Evolutionary conservation across 2,888 invertebrate species (phyloP), one percentile per base, ranked within the genome.

Genomic region (Ceraclea dissimilis): DNA sequence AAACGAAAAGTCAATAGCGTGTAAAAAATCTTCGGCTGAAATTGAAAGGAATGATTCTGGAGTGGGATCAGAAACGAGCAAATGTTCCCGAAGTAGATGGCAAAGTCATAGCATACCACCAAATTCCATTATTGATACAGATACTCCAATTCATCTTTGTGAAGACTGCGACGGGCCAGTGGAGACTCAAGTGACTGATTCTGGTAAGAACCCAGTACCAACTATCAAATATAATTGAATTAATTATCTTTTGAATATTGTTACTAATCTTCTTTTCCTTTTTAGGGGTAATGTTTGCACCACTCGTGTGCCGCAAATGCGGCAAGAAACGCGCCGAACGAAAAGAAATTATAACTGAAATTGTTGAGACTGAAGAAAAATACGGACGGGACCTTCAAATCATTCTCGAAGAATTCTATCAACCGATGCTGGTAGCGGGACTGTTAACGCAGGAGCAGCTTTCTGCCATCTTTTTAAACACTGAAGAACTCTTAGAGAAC

Each of bases 291-390:
- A 78, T 83, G 66, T 88, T 83, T 66, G 88, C 89, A 22, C 88
- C 90, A 1, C 73, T 90, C 60, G 84, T 91, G 31, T 96, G 94
- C 71, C 81, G 90, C 62, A 91, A 93, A 69, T 96, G 96, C 70
- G 80, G 85, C 57, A 90, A 93, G 68, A 89, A 90, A 67, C 80
- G 94, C 55, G 84, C 89, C 8, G 95, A 96, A 70, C 81, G 95
- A 54, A 93, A 93, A 68, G 94, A 96, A 76, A 95, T 94, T 33
- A 88, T 96, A 52, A 89, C 89, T 2, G 96, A 96, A 78, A 93
- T 96, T 60, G 90, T 94, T 2, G 95, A 96, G 73, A 96, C 96
- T 1, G 96, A 96, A 74, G 88, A 93, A 68, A 96, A 94, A 68
- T 96, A 96, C 69, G 93, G 94, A 18, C 80, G 94, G 53, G 96